phyloP scores from a whole-genome alignment of 37 sponge, comb jelly and placozoan genomes.

The Cladorhizidae sp. region DNA sequence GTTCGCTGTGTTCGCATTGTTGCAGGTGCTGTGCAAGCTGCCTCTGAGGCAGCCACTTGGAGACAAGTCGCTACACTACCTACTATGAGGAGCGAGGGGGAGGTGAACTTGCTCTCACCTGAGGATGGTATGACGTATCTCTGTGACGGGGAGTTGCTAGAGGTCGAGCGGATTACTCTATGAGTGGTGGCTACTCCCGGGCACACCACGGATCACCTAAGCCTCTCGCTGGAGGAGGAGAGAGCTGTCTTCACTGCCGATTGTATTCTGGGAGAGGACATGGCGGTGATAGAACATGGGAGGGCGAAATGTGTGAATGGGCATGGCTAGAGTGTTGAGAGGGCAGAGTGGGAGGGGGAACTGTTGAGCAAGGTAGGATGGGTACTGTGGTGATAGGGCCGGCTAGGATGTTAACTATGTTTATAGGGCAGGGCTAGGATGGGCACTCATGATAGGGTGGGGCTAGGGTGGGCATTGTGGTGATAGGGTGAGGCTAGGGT shows the following conservation, averaged over 20 bases:
- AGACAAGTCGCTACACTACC: background rate
- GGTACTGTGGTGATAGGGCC: no score
- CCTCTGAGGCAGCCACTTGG: background rate
- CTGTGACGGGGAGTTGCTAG: slow-evolving; percentile 29
- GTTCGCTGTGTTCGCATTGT: no score
- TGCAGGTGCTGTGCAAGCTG: slow-evolving; percentile 26
- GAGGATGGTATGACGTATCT: background rate
- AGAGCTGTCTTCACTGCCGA: slow-evolving; percentile 88
- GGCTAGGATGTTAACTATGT: no score
- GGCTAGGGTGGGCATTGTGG: no score
- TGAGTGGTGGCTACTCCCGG: slow-evolving; percentile 87
- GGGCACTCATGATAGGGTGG: no score
- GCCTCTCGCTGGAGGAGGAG: slow-evolving; percentile 86
- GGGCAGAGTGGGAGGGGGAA: no score
- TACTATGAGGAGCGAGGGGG: background rate
- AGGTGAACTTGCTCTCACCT: no score
- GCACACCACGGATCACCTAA: slow-evolving; percentile 88
- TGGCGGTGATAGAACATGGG: slow-evolving; percentile 78
- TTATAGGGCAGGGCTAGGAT: no score
- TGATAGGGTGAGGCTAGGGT: no score
- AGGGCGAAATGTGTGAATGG: no score
- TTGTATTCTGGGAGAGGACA: slow-evolving; percentile 91
- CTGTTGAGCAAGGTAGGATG: no score
- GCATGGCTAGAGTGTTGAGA: no score
- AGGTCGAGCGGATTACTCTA: slow-evolving; percentile 71